Conservation (phyloP, 1,140 invertebrate genomes). For the Trachymyrmex septentrionalis region DNA sequence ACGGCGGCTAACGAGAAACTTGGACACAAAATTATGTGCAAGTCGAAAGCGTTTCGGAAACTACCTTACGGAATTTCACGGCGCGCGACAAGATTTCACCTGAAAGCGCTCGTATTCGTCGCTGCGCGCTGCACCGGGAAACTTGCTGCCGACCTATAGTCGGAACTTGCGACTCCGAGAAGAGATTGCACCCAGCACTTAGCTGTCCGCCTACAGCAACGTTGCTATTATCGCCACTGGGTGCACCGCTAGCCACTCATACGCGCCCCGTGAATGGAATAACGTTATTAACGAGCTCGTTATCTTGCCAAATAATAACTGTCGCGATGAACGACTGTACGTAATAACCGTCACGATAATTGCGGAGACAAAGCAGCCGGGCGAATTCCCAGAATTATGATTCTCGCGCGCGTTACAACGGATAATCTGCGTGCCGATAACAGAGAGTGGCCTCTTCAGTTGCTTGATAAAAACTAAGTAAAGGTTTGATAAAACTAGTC, state of each 20-base stretch:
- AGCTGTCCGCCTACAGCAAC: background rate
- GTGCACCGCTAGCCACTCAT: background rate
- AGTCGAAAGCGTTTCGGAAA: conserved; percentile 15
- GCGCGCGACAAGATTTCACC: conserved; percentile 11
- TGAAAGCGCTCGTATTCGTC: conserved; percentile 12
- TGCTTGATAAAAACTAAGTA: conserved; percentile 34
- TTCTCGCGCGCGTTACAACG: background rate
- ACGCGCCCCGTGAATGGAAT: conserved; percentile 22
- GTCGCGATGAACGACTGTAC: conserved; percentile 37
- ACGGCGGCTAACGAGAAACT: conserved; percentile 68
- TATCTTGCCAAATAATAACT: conserved; percentile 62
- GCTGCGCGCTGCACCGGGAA: conserved; percentile 2
- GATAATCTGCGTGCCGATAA: conserved; percentile 52
- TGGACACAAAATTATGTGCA: conserved; percentile 66
- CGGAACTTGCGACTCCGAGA: conserved; percentile 5
- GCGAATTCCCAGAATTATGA: conserved; percentile 48
- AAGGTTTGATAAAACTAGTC: background rate
- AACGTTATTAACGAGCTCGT: conserved; percentile 59
- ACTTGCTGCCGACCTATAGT: conserved; percentile 1
- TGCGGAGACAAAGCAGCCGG: conserved; percentile 42
- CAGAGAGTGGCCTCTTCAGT: background rate
- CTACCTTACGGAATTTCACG: conserved; percentile 3
- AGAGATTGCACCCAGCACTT: conserved; percentile 15
- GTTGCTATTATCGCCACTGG: conserved; percentile 24
- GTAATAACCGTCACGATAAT: conserved; percentile 59